Percentiles rank a stretch among this genome's conserved stretches.
phyloP scores from a whole-genome alignment of 2,797 vertebrate species.

The Strix occidentalis region DNA sequence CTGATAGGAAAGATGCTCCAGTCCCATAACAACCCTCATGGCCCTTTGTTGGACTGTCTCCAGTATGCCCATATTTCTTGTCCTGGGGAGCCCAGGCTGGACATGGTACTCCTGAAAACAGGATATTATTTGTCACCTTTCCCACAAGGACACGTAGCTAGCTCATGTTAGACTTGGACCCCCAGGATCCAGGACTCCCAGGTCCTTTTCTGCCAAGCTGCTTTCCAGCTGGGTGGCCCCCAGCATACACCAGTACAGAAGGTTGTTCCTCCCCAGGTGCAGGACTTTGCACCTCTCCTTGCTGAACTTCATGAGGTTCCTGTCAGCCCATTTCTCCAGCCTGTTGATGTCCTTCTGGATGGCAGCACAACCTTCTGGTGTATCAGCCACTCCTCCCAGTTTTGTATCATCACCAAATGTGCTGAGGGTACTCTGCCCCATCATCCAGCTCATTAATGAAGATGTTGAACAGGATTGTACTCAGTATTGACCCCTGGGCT shows the following conservation, averaged over 20 bases:
- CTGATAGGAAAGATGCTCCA: background rate
- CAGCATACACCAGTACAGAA: background rate
- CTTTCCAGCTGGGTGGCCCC: background rate
- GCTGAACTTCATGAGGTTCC: background rate
- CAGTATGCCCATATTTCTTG: background rate
- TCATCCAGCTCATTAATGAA: background rate
- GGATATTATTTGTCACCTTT: background rate
- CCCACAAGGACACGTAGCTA: background rate
- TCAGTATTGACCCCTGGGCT: background rate
- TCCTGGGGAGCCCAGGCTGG: background rate
- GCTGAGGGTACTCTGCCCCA: background rate
- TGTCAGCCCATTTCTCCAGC: background rate
- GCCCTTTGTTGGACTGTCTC: background rate
- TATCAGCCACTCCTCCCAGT: background rate
- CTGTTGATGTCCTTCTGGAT: background rate
- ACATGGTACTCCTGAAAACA: accelerated
- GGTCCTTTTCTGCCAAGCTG: background rate
- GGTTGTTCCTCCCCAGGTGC: background rate
- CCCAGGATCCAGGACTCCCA: accelerated
- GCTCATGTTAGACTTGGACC: background rate
- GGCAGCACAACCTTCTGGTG: background rate
- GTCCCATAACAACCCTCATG: background rate
- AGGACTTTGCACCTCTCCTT: background rate
- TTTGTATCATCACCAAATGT: background rate
- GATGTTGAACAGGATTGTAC: background rate